Conservation (phyloP, 2,888 invertebrate species). For the Cylindroiulus punctatus region DNA sequence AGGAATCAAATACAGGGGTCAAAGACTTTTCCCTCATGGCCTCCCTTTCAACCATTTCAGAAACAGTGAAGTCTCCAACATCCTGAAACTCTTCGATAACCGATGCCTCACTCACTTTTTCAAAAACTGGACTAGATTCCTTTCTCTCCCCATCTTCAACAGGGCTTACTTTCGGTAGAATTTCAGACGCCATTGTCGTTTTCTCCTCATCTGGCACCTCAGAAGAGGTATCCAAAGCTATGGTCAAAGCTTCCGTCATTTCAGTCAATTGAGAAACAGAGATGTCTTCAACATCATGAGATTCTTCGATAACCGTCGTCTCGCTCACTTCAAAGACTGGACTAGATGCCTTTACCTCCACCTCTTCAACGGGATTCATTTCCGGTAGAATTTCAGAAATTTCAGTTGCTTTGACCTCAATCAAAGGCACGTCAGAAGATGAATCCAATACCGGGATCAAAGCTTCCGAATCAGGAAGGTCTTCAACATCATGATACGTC, state of each 20-base stretch:
- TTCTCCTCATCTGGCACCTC: no score
- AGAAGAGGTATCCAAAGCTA: no score
- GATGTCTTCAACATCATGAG: background rate
- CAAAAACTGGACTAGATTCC: no score
- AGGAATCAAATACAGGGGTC: background rate
- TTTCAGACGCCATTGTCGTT: no score
- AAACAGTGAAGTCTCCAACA: slow-evolving; percentile 14
- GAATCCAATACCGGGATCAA: background rate
- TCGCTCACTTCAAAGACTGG: no score
- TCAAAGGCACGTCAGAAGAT: background rate
- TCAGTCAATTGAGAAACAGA: no score
- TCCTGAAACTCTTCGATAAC: no score
- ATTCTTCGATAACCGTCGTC: no score
- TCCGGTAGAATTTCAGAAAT: background rate
- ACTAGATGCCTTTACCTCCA: background rate
- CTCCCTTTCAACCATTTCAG: slow-evolving; percentile 52
- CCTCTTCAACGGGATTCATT: background rate
- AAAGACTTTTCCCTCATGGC: slow-evolving; percentile 48
- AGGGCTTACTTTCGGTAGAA: no score
- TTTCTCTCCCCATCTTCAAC: no score
- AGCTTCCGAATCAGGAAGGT: background rate
- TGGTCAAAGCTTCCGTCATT: no score
- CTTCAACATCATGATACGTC: background rate
- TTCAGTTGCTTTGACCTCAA: background rate
- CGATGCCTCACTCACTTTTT: no score